Conservation (phyloP, 2,797 vertebrate genomes). For the Brachyrhaphis roseni region DNA sequence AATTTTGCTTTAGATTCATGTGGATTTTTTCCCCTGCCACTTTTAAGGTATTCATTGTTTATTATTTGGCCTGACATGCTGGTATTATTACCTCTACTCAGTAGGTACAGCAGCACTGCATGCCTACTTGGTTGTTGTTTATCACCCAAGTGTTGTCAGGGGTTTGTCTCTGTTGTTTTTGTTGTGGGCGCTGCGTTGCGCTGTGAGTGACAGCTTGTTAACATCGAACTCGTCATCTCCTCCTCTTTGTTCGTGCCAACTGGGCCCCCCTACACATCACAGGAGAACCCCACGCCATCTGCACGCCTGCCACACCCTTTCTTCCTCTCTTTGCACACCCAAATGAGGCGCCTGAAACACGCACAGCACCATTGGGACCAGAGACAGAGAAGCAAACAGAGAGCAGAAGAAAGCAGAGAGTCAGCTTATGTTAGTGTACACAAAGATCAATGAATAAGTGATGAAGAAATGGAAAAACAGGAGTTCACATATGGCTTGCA, state of each 20-base stretch:
- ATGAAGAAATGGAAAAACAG: slow-evolving; percentile 32
- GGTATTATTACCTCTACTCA: slow-evolving; percentile 13
- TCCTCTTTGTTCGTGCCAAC: slow-evolving; percentile 61
- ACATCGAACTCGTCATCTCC: slow-evolving; percentile 66
- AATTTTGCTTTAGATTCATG: background rate
- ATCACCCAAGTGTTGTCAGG: slow-evolving; percentile 41
- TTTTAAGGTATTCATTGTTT: slow-evolving; percentile 1
- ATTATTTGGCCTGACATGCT: slow-evolving; percentile 15
- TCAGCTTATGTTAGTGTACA: slow-evolving; percentile 22
- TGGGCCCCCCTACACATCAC: slow-evolving; percentile 61
- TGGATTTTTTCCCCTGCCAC: background rate
- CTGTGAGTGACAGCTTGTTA: slow-evolving; percentile 68
- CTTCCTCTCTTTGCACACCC: slow-evolving; percentile 34
- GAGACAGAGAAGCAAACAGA: slow-evolving; percentile 7
- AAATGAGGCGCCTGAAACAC: slow-evolving; percentile 27
- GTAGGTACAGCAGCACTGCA: slow-evolving; percentile 25
- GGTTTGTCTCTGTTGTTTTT: slow-evolving; percentile 52
- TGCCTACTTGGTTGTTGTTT: slow-evolving; percentile 46
- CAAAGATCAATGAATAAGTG: slow-evolving; percentile 45
- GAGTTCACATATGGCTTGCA: slow-evolving; percentile 14
- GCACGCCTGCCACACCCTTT: slow-evolving; percentile 48
- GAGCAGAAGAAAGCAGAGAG: slow-evolving; percentile 1
- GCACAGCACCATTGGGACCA: background rate
- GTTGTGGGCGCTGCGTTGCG: slow-evolving; percentile 52
- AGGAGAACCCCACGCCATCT: slow-evolving; percentile 67